Evolutionary conservation across 2,888 invertebrate genomes (phyloP).

Genomic region (Tiphia femorata): DNA sequence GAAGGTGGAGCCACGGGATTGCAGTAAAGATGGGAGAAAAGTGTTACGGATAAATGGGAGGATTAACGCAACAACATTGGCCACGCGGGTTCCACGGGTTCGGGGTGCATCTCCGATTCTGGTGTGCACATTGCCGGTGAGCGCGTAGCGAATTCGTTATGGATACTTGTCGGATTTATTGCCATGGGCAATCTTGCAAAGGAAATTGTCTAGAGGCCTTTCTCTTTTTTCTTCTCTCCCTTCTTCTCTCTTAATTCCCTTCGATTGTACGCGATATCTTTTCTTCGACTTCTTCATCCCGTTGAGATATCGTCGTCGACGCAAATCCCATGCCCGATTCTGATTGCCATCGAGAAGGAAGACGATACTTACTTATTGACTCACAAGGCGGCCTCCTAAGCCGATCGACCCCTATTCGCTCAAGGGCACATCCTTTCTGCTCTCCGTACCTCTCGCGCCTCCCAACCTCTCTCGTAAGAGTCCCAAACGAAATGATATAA

Average conservation of each 20-base stretch:
- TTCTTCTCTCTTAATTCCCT: not conserved
- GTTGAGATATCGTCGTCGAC: slow-evolving; percentile 23
- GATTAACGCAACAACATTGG: slow-evolving; percentile 33
- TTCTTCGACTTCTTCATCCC: not conserved
- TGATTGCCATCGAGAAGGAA: too few species aligned
- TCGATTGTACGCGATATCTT: too few species aligned
- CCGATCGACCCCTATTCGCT: slow-evolving; percentile 12
- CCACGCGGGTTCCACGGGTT: slow-evolving; percentile 23
- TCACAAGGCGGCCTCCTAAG: slow-evolving; percentile 1
- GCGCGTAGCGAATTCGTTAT: slow-evolving; percentile 23
- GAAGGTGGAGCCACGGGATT: slow-evolving; percentile 16
- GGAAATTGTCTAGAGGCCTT: slow-evolving; percentile 4
- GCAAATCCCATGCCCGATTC: too few species aligned
- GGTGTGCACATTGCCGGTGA: not conserved
- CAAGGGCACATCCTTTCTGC: slow-evolving; percentile 27
- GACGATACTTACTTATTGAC: slow-evolving; percentile 12
- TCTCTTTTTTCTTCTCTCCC: slow-evolving; percentile 9
- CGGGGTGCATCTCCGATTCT: not conserved
- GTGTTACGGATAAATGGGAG: slow-evolving; percentile 42
- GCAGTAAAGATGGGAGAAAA: slow-evolving; percentile 40
- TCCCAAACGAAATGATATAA: slow-evolving; percentile 46
- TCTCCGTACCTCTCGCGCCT: too few species aligned
- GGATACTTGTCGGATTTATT: not conserved
- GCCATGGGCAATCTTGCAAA: not conserved
- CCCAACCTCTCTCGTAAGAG: slow-evolving; percentile 7